phyloP scores from a whole-genome alignment of 2,888 invertebrate species.

The Meghimatium bilineatum region DNA sequence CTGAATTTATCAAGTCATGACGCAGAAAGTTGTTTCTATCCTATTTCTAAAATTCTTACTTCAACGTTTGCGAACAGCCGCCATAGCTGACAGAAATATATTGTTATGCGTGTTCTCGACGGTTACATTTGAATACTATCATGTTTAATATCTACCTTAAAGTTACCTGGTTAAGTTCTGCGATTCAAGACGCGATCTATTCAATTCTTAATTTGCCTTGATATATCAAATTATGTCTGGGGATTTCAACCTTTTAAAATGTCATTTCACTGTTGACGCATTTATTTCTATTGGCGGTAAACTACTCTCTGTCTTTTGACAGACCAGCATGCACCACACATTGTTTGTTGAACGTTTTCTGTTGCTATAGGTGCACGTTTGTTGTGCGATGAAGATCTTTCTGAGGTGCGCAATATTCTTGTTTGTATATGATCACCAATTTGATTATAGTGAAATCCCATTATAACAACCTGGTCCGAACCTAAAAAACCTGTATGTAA shows the following conservation, averaged over 20 bases:
- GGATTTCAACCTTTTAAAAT: neutral
- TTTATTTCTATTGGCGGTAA: conserved; percentile 27
- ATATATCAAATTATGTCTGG: neutral
- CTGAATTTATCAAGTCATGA: too few species aligned
- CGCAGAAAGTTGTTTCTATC: too few species aligned
- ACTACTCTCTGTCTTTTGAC: conserved; percentile 21
- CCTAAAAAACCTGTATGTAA: too few species aligned
- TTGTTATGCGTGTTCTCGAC: too few species aligned
- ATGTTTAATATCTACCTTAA: neutral
- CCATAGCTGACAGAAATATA: too few species aligned
- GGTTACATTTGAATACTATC: neutral
- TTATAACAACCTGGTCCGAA: too few species aligned
- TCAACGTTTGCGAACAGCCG: too few species aligned
- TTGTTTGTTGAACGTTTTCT: neutral
- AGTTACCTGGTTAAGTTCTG: neutral
- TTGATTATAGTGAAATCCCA: too few species aligned
- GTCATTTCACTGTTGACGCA: neutral
- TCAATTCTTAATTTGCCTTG: too few species aligned
- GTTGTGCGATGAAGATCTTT: neutral
- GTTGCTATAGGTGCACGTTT: neutral
- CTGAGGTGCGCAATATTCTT: neutral
- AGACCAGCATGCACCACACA: conserved; percentile 7
- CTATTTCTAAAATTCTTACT: too few species aligned
- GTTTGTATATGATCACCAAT: neutral
- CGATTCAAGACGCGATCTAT: neutral